These are phyloP conservation scores for Tricholauxania praeusta DNA, from an alignment of 2,888 invertebrate species.

Conservation along the genomic window DNA sequence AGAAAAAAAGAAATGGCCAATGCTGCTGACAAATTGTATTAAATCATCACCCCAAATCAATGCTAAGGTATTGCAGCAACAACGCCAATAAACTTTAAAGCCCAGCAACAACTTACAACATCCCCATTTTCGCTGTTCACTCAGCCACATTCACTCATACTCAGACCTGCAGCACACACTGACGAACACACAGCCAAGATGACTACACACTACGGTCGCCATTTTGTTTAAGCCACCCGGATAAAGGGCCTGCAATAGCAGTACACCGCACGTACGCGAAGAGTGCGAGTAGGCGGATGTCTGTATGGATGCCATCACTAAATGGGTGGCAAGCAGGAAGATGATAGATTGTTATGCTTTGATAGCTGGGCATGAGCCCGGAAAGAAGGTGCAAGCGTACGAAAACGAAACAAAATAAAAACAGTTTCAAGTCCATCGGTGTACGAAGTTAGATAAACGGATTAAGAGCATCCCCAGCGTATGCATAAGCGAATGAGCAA, in stretches of 20 bases:
- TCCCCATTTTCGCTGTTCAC: constrained; percentile 34
- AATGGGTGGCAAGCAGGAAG: background rate
- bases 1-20: constrained; percentile 14
- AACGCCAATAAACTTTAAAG: background rate
- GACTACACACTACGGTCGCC: constrained; percentile 35
- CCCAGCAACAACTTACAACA: constrained; percentile 16
- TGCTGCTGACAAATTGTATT: background rate
- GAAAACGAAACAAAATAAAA: constrained; percentile 46
- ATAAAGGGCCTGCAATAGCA: background rate
- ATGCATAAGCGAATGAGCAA: constrained; percentile 21
- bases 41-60: background rate
- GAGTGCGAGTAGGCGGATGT: background rate
- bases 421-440: constrained; percentile 65
- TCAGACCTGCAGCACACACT: constrained; percentile 31
- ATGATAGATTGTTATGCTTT: constrained; percentile 27
- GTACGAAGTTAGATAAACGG: constrained; percentile 69
- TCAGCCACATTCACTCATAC: constrained; percentile 33
- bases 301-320: constrained; percentile 14
- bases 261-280: background rate
- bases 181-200: constrained; percentile 1
- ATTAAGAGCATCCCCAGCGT: constrained; percentile 58
- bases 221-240: constrained; percentile 42
- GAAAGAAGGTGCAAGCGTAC: constrained; percentile 22
- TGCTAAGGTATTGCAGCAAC: too few species aligned
- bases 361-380: constrained; percentile 38